Evolutionary conservation across 2,113 vertebrate species (phyloP), one percentile per base, ranked within the genome.

Genomic region (Oreotrochilus melanogaster): DNA sequence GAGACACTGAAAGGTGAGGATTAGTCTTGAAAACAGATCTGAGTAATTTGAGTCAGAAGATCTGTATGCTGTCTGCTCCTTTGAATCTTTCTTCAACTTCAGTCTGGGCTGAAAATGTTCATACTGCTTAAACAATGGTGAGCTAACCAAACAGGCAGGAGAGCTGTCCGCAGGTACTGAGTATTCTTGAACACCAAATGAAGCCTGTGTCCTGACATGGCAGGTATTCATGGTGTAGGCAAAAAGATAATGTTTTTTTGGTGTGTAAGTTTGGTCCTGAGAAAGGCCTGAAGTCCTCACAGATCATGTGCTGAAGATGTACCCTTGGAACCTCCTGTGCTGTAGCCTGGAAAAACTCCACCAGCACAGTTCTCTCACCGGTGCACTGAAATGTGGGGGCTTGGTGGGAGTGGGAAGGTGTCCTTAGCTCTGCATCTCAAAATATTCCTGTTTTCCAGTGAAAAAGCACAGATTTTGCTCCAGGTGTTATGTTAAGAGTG

Each of bases 361-460:
- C 17, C 16, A 50, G n/a, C 1, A 1, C 53, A 61, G 12, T 8
- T 60, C 21, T 60, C 10, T 53, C n/a, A 62, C 30, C 4, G 1
- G 6, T 33, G 22, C n/a, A 8, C 30, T 28, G n/a, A 45, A 78
- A 47, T 1, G 0, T 1, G 9, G 47, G 16, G 16, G 14, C 19
- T 22, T 0, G 0, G 39, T 35, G 18, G 14, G 0, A 51, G 42
- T 3, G 13, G 22, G 10, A 72, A 11, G 8, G 8, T n/a, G 5
- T 80, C 50, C 53, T 39, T 58, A 18, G 48, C 15, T 67, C 64
- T 62, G 14, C 16, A 80, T 53, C 37, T 76, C n/a, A 64, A 37
- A 51, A 27, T 0, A 2, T 62, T 88, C 48, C 28, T 43, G 27
- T 69, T 72, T 81, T 43, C 58, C 33, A 58, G 12, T 43, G 54